Percentiles rank a stretch among this genome's conserved stretches.
Evolutionary conservation across 2,888 invertebrate genomes (phyloP).

Genomic region (Julus scandinavius): DNA sequence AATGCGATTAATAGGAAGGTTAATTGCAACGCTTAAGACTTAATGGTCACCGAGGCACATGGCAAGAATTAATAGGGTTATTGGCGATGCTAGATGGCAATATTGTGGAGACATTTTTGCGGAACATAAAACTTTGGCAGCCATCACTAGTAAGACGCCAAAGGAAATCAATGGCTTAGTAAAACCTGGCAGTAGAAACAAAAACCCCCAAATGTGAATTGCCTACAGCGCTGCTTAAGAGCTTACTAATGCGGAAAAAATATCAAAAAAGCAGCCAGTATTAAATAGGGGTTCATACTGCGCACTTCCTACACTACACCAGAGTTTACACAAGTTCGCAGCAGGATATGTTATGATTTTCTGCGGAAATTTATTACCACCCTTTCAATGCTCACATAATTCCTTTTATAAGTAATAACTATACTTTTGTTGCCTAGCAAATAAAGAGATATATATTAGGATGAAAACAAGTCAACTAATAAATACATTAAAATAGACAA

Average conservation of each 20-base stretch:
- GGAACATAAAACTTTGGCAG: conserved; percentile 34
- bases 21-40: conserved; percentile 34
- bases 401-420: no score
- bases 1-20: conserved; percentile 40
- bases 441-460: no score
- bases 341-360: not conserved
- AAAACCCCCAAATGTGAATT: not conserved
- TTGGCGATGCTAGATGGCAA: not conserved
- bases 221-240: not conserved
- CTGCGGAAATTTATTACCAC: no score
- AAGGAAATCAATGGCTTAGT: not conserved
- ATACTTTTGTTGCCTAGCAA: no score
- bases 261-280: not conserved
- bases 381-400: no score
- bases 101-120: not conserved
- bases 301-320: not conserved
- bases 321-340: not conserved
- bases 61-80: conserved; percentile 46
- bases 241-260: not conserved
- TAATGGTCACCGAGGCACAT: conserved; percentile 23
- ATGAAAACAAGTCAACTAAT: no score
- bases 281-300: not conserved
- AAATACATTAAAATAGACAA: no score
- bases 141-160: not conserved
- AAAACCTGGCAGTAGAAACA: not conserved